Base-by-base conservation (phyloP, 2,797 vertebrate genomes). In the Uromys caudimaculatus region DNA sequence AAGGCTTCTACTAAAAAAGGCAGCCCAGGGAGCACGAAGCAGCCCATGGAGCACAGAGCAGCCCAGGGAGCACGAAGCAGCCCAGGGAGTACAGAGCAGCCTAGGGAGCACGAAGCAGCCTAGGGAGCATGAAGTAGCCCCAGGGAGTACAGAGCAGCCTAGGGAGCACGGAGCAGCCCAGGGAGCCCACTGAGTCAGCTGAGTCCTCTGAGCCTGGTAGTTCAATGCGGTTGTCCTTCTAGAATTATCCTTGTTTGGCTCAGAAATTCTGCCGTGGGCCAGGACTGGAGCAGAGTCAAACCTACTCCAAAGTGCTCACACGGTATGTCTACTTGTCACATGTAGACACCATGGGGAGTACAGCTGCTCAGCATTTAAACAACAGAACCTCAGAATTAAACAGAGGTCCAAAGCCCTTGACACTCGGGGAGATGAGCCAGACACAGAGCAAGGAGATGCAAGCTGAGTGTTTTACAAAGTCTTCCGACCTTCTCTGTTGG, bases 271-370 rank as follows among this genome's bases (percentile, higher is more conserved):
- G 89, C 56, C 41, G 41, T 3, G 56, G 69, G 41, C 50, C 24
- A 67, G 71, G 54, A 14, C 56, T 78, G 50, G 69, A n/a, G 35
- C 7, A 32, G 35, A 35, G 64, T 47, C 69, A 69, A 9, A 11
- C 41, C 29, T 7, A 14, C 4, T 0, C n/a, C 56, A 19, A 29
- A 10, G 24, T 27, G 3, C 23, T 41, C 77, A 0, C 4, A 17
- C n/a, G 14, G 23, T 47, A 1, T n/a, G 11, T 6, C 1, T 32
- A 8, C n/a, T 14, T 8, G 3, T 16, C 7, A 9, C 0, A 1
- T 0, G 3, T 0, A 3, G n/a, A 9, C 14, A 3, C n/a, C 1
- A 6, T 11, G 32, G 0, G 29, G 41, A 38, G 14, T 50, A 1
- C 0, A 21, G 75, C 1, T 0, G 19, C 7, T 62, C 24, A 8